These are phyloP conservation scores for Lysandra coridon DNA, from an alignment of 2,888 invertebrate species.

Conservation along the genomic window DNA sequence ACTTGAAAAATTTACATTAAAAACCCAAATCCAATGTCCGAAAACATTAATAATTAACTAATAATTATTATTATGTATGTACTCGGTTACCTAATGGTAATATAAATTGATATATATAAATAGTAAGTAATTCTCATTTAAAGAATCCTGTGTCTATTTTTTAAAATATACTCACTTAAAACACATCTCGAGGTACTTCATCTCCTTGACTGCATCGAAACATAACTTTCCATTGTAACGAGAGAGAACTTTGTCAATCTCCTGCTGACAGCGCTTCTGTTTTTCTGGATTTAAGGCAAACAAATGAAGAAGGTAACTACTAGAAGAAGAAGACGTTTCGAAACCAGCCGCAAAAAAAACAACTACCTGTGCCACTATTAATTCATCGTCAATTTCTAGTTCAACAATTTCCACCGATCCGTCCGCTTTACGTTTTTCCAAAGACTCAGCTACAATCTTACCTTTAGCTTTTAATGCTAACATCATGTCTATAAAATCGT, in stretches of 20 bases:
- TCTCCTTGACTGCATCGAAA: constrained; percentile 57
- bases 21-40: too few relatives aligned
- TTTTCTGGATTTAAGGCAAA: constrained; percentile 62
- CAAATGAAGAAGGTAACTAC: constrained; percentile 61
- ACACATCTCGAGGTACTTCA: constrained; percentile 52
- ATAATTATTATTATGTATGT: too few relatives aligned
- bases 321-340: constrained; percentile 68
- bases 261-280: constrained; percentile 57
- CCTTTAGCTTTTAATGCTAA: constrained; percentile 53
- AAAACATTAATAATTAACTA: too few relatives aligned
- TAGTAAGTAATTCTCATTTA: not conserved
- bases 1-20: not conserved
- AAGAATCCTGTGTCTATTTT: not conserved
- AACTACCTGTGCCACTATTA: constrained; percentile 58
- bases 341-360: constrained; percentile 69
- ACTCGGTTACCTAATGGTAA: too few relatives aligned
- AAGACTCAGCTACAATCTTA: constrained; percentile 55
- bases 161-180: constrained; percentile 45
- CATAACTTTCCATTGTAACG: constrained; percentile 57
- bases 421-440: constrained; percentile 51
- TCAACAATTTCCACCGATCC: constrained; percentile 52
- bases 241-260: constrained; percentile 57
- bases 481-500: constrained; percentile 53
- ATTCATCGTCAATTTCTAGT: constrained; percentile 52
- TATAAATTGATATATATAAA: not conserved